Conservation (phyloP, 2,888 invertebrate genomes). For the Trissonchulus sp. region DNA sequence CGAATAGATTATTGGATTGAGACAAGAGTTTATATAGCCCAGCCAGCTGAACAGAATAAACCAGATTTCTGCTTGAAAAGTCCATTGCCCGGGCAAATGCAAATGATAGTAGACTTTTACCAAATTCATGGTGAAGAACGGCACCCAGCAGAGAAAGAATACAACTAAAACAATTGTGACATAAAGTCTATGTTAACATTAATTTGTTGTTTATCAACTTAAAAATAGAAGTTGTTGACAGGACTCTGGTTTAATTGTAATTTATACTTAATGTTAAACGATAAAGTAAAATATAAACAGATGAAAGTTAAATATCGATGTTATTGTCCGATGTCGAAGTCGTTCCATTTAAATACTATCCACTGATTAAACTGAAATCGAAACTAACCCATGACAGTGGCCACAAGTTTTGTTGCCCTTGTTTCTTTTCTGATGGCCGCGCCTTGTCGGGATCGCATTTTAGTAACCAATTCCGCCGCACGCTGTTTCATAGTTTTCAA, state of each 20-base stretch:
- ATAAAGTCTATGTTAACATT: too few relatives aligned
- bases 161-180: conserved; percentile 20
- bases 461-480: conserved; percentile 47
- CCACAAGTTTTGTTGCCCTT: conserved; percentile 52
- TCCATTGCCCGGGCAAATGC: conserved; percentile 39
- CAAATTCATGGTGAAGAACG: conserved; percentile 14
- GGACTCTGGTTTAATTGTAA: too few relatives aligned
- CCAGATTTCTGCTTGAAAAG: conserved; percentile 34
- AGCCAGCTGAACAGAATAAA: conserved; percentile 53
- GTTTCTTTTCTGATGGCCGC: conserved; percentile 50
- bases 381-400: conserved; percentile 56
- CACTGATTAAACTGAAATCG: too few relatives aligned
- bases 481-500: conserved; percentile 21
- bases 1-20: conserved; percentile 57
- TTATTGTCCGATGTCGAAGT: too few relatives aligned
- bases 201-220: too few relatives aligned
- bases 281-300: too few relatives aligned
- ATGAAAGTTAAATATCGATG: too few relatives aligned
- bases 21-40: conserved; percentile 57
- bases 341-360: too few relatives aligned
- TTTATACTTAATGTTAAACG: too few relatives aligned
- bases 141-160: conserved; percentile 18
- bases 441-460: conserved; percentile 48
- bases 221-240: too few relatives aligned
- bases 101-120: conserved; percentile 12